Evolutionary conservation across 2,113 vertebrate species (phyloP).

Genomic region (Cheirogaleus medius): DNA sequence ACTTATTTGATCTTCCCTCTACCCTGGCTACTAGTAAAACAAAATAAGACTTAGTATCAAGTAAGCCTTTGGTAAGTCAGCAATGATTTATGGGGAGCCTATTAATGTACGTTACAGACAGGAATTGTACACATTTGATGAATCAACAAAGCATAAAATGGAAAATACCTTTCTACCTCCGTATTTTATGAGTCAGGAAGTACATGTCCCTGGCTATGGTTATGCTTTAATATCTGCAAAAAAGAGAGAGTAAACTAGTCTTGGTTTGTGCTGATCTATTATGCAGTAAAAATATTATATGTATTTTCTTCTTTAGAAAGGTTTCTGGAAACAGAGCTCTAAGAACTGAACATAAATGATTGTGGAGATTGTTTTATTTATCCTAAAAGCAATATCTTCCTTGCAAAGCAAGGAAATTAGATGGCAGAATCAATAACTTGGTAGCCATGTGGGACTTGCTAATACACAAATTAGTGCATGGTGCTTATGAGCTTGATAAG

Average conservation of each 20-base stretch:
- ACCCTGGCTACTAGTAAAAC: neutral
- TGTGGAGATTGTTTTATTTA: constrained; percentile 84
- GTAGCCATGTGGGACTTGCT: constrained; percentile 75
- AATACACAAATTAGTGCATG: constrained; percentile 83
- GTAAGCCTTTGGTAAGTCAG: constrained; percentile 11
- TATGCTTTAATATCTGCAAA: constrained; percentile 57
- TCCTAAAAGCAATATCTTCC: constrained; percentile 82
- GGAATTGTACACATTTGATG: constrained; percentile 35
- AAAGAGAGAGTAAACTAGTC: constrained; percentile 20
- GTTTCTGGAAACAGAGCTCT: constrained; percentile 74
- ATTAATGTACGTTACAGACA: neutral
- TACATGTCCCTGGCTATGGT: neutral
- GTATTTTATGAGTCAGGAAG: constrained; percentile 35
- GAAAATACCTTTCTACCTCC: constrained; percentile 1
- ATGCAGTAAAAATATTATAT: constrained; percentile 32
- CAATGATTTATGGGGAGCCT: neutral
- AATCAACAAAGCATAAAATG: constrained; percentile 42
- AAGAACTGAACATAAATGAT: constrained; percentile 73
- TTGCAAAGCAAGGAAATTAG: constrained; percentile 81
- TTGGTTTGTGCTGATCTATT: constrained; percentile 60
- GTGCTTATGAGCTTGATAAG: constrained; percentile 73
- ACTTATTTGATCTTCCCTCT: neutral
- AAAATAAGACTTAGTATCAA: constrained; percentile 7
- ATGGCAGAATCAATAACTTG: constrained; percentile 84
- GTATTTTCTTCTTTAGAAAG: constrained; percentile 64